A percentile compares a stretch with the other conserved stretches of the same genome.
Evolutionary conservation across 2,888 invertebrate species (phyloP).

Genomic region (Synanthedon formicaeformis): DNA sequence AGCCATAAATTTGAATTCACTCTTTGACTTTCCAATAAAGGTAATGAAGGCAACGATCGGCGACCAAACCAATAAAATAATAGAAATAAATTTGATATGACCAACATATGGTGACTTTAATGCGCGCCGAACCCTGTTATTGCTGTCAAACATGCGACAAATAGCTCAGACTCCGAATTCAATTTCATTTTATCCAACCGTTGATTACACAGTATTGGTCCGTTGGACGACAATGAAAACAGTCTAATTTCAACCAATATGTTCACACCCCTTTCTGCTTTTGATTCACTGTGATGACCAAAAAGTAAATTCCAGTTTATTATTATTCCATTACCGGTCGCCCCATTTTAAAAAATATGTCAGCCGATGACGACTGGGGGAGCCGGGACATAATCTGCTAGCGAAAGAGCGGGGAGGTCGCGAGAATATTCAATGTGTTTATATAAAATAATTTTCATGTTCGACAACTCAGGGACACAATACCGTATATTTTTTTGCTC

Average conservation of each 20-base stretch:
- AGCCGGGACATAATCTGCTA: conserved; percentile 45
- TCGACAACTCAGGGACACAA: conserved; percentile 65
- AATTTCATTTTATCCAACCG: conserved; percentile 58
- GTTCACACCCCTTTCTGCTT: conserved; percentile 68
- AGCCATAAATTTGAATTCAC: conserved; percentile 66
- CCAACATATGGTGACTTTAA: conserved; percentile 67
- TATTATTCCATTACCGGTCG: conserved; percentile 68
- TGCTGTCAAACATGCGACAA: conserved; percentile 70
- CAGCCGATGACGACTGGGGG: conserved; percentile 61
- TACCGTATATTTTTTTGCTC: conserved; percentile 61
- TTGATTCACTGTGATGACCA: conserved; percentile 64
- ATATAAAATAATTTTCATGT: conserved; percentile 71
- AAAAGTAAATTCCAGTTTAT: conserved; percentile 70
- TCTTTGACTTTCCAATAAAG: conserved; percentile 64
- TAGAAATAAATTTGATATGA: conserved; percentile 71
- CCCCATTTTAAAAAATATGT: conserved; percentile 69
- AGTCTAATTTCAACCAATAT: conserved; percentile 57
- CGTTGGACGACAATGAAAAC: conserved; percentile 59
- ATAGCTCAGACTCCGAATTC: conserved; percentile 54
- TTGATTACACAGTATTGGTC: conserved; percentile 68
- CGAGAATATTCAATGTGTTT: conserved; percentile 66
- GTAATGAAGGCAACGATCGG: conserved; percentile 66
- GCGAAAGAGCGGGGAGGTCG: conserved; percentile 32
- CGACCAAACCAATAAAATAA: conserved; percentile 66
- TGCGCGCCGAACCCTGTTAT: conserved; percentile 66